Percentiles rank a stretch among this genome's conserved stretches.
These are phyloP conservation scores for Poeciliopsis presidionis DNA, from an alignment of 2,797 vertebrate species.

Conservation along the genomic window DNA sequence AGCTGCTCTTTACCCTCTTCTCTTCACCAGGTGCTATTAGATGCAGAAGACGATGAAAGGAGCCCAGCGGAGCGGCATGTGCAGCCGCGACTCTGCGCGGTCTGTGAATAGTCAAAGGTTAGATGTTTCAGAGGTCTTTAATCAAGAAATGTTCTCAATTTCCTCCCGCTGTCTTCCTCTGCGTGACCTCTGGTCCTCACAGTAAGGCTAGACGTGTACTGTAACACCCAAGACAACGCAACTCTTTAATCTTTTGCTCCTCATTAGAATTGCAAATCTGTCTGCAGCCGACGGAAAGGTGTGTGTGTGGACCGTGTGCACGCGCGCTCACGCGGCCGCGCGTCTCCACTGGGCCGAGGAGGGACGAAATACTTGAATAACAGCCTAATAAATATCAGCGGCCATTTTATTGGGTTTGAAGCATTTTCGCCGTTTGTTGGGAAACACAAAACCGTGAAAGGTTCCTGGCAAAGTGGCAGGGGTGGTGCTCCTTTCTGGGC, in stretches of 20 bases:
- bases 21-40: conserved; percentile 52
- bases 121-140: conserved; percentile 81
- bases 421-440: conserved; percentile 82
- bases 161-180: conserved; percentile 73
- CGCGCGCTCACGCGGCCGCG: conserved; percentile 38
- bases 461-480: conserved; percentile 83
- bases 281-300: conserved; percentile 62
- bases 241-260: conserved; percentile 80
- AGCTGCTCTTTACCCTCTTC: conserved; percentile 34
- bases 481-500: conserved; percentile 84
- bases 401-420: conserved; percentile 85
- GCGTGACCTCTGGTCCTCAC: conserved; percentile 74
- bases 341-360: conserved; percentile 55
- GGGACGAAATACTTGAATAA: conserved; percentile 81
- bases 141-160: conserved; percentile 83
- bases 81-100: conserved; percentile 47
- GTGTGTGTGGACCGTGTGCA: conserved; percentile 57
- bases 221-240: conserved; percentile 74
- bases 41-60: conserved; percentile 39
- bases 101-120: conserved; percentile 79
- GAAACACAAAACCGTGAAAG: conserved; percentile 83
- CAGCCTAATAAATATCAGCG: conserved; percentile 84
- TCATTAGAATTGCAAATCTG: conserved; percentile 85
- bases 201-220: conserved; percentile 76
- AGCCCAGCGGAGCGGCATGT: conserved; percentile 38